A percentile compares a stretch with the other conserved stretches of the same genome.
Conservation (phyloP, 2,113 vertebrate genomes). For the Trematomus loennbergii region DNA sequence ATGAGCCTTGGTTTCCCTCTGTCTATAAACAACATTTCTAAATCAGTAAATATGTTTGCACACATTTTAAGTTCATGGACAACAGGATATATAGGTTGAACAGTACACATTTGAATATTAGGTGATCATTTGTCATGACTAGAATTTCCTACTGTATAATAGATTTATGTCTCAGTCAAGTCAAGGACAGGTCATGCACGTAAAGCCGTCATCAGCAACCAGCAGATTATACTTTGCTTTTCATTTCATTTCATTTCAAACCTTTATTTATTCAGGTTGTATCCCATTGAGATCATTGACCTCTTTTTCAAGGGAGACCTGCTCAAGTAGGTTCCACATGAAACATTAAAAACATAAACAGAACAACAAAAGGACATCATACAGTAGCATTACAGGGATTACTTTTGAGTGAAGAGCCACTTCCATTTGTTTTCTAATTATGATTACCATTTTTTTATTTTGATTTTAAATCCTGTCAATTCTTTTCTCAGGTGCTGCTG, state of each 20-base stretch:
- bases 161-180: conserved; percentile 9
- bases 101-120: no score
- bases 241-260: no score
- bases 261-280: no score
- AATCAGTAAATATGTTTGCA: neutral
- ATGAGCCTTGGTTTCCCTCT: neutral
- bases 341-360: no score
- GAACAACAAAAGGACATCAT: no score
- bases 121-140: neutral
- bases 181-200: conserved; percentile 61
- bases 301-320: no score
- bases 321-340: no score
- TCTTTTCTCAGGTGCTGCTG: conserved; percentile 89
- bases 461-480: neutral
- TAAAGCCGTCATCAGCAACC: conserved; percentile 35
- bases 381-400: no score
- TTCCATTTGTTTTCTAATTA: neutral
- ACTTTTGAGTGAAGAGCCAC: neutral
- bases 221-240: conserved; percentile 24
- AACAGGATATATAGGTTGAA: no score
- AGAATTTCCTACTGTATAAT: conserved; percentile 25
- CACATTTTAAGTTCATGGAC: neutral
- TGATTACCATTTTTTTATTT: rapidly evolving
- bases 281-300: no score
- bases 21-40: neutral